Evolutionary conservation across 2,113 vertebrate species (phyloP).

Genomic region (Dolichallabes microphthalmus): DNA sequence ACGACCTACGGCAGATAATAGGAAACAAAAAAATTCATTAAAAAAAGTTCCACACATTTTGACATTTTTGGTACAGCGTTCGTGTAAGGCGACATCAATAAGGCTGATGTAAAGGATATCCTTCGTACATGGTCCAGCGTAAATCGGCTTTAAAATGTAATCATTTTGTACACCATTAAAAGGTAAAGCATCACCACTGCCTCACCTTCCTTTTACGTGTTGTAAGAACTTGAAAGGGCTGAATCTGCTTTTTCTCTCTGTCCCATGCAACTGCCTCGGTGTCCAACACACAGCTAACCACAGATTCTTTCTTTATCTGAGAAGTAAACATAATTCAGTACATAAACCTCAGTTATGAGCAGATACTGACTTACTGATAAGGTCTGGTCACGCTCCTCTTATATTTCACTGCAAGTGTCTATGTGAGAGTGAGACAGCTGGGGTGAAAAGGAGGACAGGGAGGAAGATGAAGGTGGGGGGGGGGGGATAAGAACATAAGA

Average conservation of each 20-base stretch:
- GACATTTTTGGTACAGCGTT: too few species aligned
- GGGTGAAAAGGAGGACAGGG: neutral
- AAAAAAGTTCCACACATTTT: too few species aligned
- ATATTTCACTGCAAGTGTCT: constrained; percentile 7
- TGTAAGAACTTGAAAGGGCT: constrained; percentile 88
- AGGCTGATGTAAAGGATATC: neutral
- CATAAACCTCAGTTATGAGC: neutral
- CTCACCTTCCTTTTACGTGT: constrained; percentile 87
- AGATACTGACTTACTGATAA: constrained; percentile 28
- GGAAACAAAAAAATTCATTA: too few species aligned
- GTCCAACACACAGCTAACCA: constrained; percentile 84
- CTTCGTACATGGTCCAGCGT: neutral
- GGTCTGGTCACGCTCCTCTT: neutral
- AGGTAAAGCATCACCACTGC: neutral
- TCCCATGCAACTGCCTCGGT: constrained; percentile 88
- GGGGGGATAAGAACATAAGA: neutral
- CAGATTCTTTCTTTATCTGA: constrained; percentile 77
- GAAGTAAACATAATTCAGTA: neutral
- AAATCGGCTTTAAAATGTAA: neutral
- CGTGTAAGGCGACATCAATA: neutral
- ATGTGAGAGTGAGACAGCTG: neutral
- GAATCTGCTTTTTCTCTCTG: constrained; percentile 83
- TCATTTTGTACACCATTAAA: neutral
- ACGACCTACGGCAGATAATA: too few species aligned
- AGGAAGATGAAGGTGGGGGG: neutral